phyloP scores from a whole-genome alignment of 2,888 invertebrate species.

The Drosophila paranaensis region DNA sequence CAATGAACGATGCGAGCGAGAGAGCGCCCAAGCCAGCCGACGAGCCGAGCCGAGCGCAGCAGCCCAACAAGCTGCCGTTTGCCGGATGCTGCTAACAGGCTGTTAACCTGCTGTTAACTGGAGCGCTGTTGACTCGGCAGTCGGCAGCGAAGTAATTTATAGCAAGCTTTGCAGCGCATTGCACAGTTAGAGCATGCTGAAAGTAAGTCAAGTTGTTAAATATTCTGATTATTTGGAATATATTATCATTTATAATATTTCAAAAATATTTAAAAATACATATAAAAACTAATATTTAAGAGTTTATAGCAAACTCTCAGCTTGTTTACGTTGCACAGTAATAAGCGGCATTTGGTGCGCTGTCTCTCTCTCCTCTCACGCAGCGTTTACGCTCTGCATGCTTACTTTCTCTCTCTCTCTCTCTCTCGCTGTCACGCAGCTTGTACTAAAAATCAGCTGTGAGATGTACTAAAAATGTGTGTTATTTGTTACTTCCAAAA shows the following conservation, averaged over 20 bases:
- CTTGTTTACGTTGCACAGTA: slow-evolving; percentile 65
- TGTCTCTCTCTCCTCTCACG: slow-evolving; percentile 39
- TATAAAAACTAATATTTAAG: neutral
- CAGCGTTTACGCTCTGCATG: slow-evolving; percentile 40
- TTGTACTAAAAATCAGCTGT: slow-evolving; percentile 72
- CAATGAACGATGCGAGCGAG: slow-evolving; percentile 51
- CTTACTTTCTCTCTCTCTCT: slow-evolving; percentile 12
- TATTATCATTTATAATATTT: neutral
- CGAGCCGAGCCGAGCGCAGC: slow-evolving; percentile 47
- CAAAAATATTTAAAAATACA: neutral
- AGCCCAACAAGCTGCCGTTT: slow-evolving; percentile 31
- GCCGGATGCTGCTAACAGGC: slow-evolving; percentile 40
- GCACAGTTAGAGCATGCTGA: neutral
- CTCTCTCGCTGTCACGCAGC: slow-evolving; percentile 34
- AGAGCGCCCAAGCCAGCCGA: slow-evolving; percentile 39
- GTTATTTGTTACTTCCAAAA: slow-evolving; percentile 7
- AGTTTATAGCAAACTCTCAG: slow-evolving; percentile 61
- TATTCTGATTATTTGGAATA: fast-evolving
- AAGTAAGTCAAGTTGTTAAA: neutral
- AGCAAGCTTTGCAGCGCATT: slow-evolving; percentile 38
- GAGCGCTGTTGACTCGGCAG: slow-evolving; percentile 15
- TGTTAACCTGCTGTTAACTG: slow-evolving; percentile 21
- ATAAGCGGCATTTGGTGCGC: slow-evolving; percentile 30
- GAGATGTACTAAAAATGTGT: slow-evolving; percentile 52
- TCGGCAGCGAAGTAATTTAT: slow-evolving; percentile 27